Percentiles rank a stretch among this genome's conserved stretches.
These are phyloP conservation scores for Drosophila buzzatii DNA, from an alignment of 2,888 invertebrate species.

Conservation along the genomic window DNA sequence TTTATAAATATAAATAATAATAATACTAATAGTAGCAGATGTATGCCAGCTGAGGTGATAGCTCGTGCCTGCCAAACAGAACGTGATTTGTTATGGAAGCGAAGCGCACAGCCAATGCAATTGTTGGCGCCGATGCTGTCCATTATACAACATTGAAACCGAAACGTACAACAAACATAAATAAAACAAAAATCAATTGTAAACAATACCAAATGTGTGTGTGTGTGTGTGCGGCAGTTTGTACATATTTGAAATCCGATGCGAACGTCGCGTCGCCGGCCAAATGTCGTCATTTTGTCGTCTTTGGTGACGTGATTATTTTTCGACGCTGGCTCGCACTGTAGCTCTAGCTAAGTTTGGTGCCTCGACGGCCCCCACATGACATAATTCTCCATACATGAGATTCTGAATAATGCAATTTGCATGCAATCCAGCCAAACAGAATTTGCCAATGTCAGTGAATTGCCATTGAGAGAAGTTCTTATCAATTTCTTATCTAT, in stretches of 20 bases:
- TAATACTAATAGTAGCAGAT: neutral
- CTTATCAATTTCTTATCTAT: neutral
- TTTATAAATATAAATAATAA: no score
- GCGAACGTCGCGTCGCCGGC: constrained; percentile 40
- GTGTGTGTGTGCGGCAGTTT: constrained; percentile 26
- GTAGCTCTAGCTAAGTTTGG: constrained; percentile 14
- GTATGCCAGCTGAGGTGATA: neutral
- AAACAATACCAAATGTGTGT: constrained; percentile 44
- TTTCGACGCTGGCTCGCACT: constrained; percentile 9
- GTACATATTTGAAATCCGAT: constrained; percentile 38
- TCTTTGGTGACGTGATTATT: constrained; percentile 55
- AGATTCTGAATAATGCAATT: constrained; percentile 18
- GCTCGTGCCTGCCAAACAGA: constrained; percentile 15
- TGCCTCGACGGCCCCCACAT: constrained; percentile 15
- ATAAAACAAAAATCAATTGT: constrained; percentile 29
- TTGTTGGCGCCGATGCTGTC: constrained; percentile 50
- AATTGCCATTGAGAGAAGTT: neutral
- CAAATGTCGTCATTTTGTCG: constrained; percentile 58
- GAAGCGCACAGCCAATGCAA: constrained; percentile 31
- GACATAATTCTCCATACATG: constrained; percentile 44
- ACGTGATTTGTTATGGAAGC: constrained; percentile 46
- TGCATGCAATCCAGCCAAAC: constrained; percentile 1
- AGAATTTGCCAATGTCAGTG: neutral
- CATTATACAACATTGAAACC: constrained; percentile 47
- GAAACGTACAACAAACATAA: constrained; percentile 32